Conservation (phyloP, 2,888 invertebrate species). For the Athrips mouffetella region DNA sequence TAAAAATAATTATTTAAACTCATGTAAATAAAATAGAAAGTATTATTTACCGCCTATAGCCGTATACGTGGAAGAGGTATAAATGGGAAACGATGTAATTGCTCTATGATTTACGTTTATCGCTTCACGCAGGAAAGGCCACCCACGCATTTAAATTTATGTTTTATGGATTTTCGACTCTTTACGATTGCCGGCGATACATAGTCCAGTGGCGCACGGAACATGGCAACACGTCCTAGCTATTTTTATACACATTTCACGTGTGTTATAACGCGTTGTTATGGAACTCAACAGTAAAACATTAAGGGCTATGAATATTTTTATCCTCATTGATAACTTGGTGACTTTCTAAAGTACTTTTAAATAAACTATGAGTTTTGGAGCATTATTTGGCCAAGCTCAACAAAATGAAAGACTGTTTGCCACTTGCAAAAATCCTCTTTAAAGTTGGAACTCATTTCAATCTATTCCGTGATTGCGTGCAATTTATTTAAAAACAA, state of each 20-base stretch:
- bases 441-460: no score
- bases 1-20: no score
- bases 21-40: no score
- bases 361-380: no score
- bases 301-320: no score
- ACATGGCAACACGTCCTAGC: constrained; percentile 12
- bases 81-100: constrained; percentile 53
- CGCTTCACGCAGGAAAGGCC: constrained; percentile 49
- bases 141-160: constrained; percentile 51
- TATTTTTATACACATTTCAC: constrained; percentile 34
- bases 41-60: no score
- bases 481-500: no score
- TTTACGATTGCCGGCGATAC: constrained; percentile 20
- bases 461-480: no score
- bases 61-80: constrained; percentile 28
- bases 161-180: constrained; percentile 23
- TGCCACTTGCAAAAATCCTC: no score
- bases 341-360: no score
- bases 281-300: constrained; percentile 28
- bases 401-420: no score
- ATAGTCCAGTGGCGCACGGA: constrained; percentile 15
- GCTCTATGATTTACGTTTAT: constrained; percentile 54
- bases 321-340: not conserved
- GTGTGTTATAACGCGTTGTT: constrained; percentile 36
- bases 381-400: no score